Conservation (phyloP, 1,140 invertebrate species). For the Halyomorpha halys region DNA sequence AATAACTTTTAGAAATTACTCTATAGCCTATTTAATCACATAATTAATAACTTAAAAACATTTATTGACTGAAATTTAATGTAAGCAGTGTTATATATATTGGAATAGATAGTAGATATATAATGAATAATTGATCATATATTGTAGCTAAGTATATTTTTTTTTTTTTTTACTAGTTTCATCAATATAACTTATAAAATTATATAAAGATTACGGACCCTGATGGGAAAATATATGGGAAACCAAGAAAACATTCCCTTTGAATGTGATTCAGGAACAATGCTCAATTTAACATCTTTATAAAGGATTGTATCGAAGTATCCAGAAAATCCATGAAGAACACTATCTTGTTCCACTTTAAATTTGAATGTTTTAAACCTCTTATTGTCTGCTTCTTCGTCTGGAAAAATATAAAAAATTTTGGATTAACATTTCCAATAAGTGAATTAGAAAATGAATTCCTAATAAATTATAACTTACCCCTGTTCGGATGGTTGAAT, state of each 20-base stretch:
- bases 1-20: background rate
- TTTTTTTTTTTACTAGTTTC: no score
- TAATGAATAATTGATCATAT: no score
- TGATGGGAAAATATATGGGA: constrained; percentile 85
- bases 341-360: constrained; percentile 54
- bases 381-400: constrained; percentile 54
- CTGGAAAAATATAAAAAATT: constrained; percentile 33
- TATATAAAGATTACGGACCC: constrained; percentile 41
- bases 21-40: constrained; percentile 5
- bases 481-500: constrained; percentile 77
- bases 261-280: constrained; percentile 77
- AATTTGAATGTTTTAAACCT: constrained; percentile 62
- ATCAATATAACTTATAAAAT: no score
- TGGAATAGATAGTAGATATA: no score
- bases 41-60: background rate
- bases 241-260: constrained; percentile 95
- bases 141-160: no score
- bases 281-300: constrained; percentile 76
- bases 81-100: no score
- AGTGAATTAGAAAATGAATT: background rate
- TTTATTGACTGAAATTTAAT: no score
- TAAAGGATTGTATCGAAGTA: constrained; percentile 88
- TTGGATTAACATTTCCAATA: background rate
- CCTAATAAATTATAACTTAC: constrained; percentile 32
- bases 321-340: constrained; percentile 87